A percentile compares a stretch with the other conserved stretches of the same genome.
Conservation (phyloP, 2,797 vertebrate genomes). For the Coregonus ussuriensis region DNA sequence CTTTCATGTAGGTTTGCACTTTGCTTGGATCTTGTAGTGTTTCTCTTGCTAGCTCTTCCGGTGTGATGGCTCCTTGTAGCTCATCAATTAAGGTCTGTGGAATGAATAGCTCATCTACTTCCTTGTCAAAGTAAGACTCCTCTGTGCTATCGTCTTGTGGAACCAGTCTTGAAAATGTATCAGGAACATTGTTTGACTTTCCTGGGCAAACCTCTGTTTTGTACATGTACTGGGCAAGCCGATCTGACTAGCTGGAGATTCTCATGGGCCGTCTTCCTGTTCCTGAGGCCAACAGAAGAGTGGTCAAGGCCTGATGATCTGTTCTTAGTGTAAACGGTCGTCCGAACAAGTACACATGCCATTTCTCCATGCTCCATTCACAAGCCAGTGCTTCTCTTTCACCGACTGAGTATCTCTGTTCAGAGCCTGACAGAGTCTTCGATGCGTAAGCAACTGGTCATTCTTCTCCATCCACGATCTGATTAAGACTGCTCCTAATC, state of each 20-base stretch:
- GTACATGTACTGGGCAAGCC: conserved; percentile 3
- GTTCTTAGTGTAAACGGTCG: not conserved
- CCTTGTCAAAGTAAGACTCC: too few relatives aligned
- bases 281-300: not conserved
- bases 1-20: not conserved
- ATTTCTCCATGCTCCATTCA: too few relatives aligned
- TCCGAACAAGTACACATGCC: not conserved
- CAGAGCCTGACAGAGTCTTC: not conserved
- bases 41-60: not conserved
- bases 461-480: conserved; percentile 2
- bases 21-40: not conserved
- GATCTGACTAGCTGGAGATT: not conserved
- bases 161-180: too few relatives aligned
- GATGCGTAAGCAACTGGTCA: conserved; percentile 1
- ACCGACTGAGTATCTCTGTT: not conserved
- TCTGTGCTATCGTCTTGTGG: too few relatives aligned
- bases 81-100: conserved; percentile 2
- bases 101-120: too few relatives aligned
- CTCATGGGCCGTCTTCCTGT: not conserved
- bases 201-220: not conserved
- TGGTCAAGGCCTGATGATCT: not conserved
- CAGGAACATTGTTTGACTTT: not conserved
- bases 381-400: too few relatives aligned
- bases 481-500: not conserved
- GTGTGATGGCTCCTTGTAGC: not conserved